phyloP scores from a whole-genome alignment of 1,140 invertebrate species.

The Pachypeltis micranthus region DNA sequence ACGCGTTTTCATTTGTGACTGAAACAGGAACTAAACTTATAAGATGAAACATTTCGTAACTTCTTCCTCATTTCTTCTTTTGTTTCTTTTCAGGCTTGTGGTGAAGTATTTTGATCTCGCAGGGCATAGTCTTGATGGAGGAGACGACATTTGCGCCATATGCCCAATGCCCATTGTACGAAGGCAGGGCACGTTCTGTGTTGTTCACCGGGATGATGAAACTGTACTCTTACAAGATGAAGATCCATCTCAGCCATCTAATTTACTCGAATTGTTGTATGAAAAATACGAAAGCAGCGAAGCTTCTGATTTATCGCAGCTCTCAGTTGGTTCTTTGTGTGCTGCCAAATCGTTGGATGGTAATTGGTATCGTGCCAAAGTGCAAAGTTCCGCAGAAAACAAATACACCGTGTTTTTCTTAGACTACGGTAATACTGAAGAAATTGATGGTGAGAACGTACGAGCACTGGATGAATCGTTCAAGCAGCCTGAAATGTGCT shows the following conservation, averaged over 20 bases:
- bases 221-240: slow-evolving; percentile 43
- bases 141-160: slow-evolving; percentile 39
- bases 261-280: slow-evolving; percentile 41
- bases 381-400: slow-evolving; percentile 4
- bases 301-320: slow-evolving; percentile 30
- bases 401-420: slow-evolving; percentile 35
- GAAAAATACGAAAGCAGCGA: slow-evolving; percentile 43
- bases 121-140: slow-evolving; percentile 43
- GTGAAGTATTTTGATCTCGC: slow-evolving; percentile 43
- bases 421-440: slow-evolving; percentile 42
- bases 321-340: slow-evolving; percentile 37
- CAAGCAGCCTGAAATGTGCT: slow-evolving; percentile 39
- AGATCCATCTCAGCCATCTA: slow-evolving; percentile 35
- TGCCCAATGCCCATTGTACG: slow-evolving; percentile 43
- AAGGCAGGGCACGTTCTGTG: slow-evolving; percentile 38
- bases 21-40: too few relatives aligned
- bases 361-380: slow-evolving; percentile 40
- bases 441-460: slow-evolving; percentile 27
- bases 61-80: too few relatives aligned
- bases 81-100: slow-evolving; percentile 41
- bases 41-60: too few relatives aligned
- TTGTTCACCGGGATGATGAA: slow-evolving; percentile 39
- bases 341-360: slow-evolving; percentile 45
- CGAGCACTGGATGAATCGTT: slow-evolving; percentile 40
- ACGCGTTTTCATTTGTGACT: too few relatives aligned